Evolutionary conservation across 53 echinoderm and acorn worm genomes (phyloP), one percentile per base, ranked within the genome.

Genomic region (Apostichopus leukothele): DNA sequence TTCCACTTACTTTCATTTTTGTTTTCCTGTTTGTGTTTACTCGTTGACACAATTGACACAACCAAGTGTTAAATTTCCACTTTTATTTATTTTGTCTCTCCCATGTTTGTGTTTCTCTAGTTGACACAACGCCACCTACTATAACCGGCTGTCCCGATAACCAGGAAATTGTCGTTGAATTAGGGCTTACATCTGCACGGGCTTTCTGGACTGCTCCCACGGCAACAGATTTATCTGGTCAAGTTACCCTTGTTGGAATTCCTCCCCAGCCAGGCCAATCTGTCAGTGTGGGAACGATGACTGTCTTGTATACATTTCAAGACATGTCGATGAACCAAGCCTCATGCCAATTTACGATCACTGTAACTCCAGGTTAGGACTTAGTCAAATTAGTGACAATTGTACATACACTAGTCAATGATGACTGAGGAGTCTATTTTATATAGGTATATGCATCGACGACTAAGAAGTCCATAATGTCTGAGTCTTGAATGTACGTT

Each of bases 171-270:
- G 53, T 53, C 18, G 83, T 92, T 53, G 92, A 92, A 79, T 68
- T 92, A 5, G 92, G 92, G 6, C 50, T 20, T 71, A 16, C 14
- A 5, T 84, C 86, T 13, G 76, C 68, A 1, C 55, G 19, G 12
- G 89, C 93, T 57, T 71, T 79, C 76, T 95, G 90, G 89, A 9
- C 52, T 0, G 89, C 83, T 52, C 96, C 96, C 16, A 92, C 94
- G 11, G 94, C 94, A 18, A 92, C 94, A 5, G 96, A 96, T 57
- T 88, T 93, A 66, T 96, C 96, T 79, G 96, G 96, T 19, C 21
- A 53, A 50, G 75, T 60, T 9, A 55, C 89, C 53, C 80, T 87
- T 11, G 63, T 86, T 26, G 67, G 23, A 12, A 78, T 57, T 51
- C 80, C 91, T 10, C 9, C 50, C 60, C 51, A 19, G 6, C 91